Conservation (phyloP, 2,797 vertebrate species). For the Parauchenoglanis ngamensis region DNA sequence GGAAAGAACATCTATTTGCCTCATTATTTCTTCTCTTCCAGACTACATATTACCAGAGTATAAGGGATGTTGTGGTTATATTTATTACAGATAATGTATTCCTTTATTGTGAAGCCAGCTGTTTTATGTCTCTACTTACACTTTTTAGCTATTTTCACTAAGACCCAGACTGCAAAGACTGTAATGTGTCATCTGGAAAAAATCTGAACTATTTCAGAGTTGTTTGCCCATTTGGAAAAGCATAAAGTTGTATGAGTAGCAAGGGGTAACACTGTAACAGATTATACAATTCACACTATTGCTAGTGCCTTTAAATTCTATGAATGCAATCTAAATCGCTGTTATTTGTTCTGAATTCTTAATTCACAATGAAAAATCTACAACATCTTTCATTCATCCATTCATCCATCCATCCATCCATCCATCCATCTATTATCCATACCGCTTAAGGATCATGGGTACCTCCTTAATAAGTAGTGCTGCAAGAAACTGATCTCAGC, state of each 20-base stretch:
- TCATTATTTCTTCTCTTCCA: slow-evolving; percentile 9
- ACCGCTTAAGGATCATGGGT: too few relatives aligned
- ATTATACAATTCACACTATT: not conserved
- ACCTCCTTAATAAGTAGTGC: not conserved
- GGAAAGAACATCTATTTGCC: not conserved
- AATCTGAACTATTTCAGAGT: not conserved
- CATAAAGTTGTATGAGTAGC: not conserved
- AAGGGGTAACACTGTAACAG: not conserved
- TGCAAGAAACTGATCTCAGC: not conserved
- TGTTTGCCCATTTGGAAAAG: not conserved
- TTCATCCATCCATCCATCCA: too few relatives aligned
- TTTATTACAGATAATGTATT: slow-evolving; percentile 27
- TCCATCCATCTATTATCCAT: too few relatives aligned
- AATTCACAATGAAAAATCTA: not conserved
- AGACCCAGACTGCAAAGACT: slow-evolving; percentile 35
- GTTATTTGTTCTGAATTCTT: not conserved
- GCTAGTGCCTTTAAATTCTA: not conserved
- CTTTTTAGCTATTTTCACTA: slow-evolving; percentile 23
- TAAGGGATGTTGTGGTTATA: slow-evolving; percentile 9
- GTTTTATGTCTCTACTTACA: not conserved
- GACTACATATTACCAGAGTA: not conserved
- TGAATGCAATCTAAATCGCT: not conserved
- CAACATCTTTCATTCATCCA: too few relatives aligned
- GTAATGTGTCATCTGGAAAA: slow-evolving; percentile 6
- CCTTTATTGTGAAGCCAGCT: slow-evolving; percentile 13